Base-by-base conservation (phyloP, 2,888 invertebrate species). In the Plebejus anna region DNA sequence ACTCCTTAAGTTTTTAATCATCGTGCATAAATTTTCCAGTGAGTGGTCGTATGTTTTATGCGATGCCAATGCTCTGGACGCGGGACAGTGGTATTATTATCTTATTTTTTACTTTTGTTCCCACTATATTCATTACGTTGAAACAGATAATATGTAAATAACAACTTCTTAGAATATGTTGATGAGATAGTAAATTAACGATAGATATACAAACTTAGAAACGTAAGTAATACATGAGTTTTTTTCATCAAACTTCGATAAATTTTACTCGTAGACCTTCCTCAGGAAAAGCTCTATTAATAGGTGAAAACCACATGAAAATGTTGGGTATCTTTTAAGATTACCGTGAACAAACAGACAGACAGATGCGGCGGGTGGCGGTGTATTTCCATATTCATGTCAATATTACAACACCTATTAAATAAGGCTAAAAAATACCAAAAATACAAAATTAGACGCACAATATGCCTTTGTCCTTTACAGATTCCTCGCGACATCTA, bases 1-100 rank as follows among this genome's bases (percentile, higher is more conserved):
- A 51, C 16, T 73, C 51, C 51, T 42, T 51, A 13, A 32, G 73
- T 73, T 73, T 73, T 73, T 51, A 71, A 16, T 73, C 32, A 47
- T 73, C 55, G 28, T 55, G 73, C 47, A 55, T 73, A 73, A n/a
- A 73, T 73, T 73, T 73, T 73, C 73, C 73, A 73, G 22, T 73
- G 55, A 55, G 32, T 55, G 73, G 28, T 55, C 51, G 32, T 28
- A 76, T 78, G 61, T 75, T 78, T 77, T 77, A 77, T 78, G 66
- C 11, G 66, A 36, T 5, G 66, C 66, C 66, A 66, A 66, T 66
- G 55, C 77, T 73, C 70, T 77, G 78, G 76, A 61, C 55, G 72
- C 75, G 36, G 75, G 76, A 55, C 13, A 55, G 13, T 55, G 51
- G 51, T 28, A 73, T 55, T 51, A 73, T 73, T 55, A 73, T 5